Percentiles rank a stretch among this genome's conserved stretches.
phyloP scores from a whole-genome alignment of 1,140 invertebrate genomes.

The Caenorhabditis inopinata region DNA sequence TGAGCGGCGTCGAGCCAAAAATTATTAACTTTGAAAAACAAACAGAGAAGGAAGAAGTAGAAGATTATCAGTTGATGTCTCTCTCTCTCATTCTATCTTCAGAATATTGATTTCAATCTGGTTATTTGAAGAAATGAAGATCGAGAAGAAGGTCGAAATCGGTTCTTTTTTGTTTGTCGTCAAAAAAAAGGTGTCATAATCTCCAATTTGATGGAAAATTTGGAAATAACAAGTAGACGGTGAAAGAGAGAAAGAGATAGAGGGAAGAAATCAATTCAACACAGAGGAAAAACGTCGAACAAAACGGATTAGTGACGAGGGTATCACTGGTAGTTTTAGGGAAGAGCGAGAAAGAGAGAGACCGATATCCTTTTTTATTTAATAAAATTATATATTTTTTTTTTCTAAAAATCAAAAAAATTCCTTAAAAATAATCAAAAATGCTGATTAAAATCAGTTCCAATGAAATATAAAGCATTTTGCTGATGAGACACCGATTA shows the following conservation, averaged over 20 bases:
- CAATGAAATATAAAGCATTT: no score
- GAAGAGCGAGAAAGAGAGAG: not conserved
- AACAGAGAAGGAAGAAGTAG: not conserved
- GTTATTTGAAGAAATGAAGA: not conserved
- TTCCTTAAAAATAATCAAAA: no score
- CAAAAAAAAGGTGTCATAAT: not conserved
- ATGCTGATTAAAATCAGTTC: not conserved
- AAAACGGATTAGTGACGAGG: constrained; percentile 27
- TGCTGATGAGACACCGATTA: no score
- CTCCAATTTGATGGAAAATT: constrained; percentile 11
- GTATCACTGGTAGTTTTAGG: not conserved
- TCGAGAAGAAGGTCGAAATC: not conserved
- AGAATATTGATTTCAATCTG: not conserved
- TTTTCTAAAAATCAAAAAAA: no score
- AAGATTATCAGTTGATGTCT: not conserved
- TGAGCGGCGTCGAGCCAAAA: no score
- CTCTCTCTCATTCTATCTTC: no score
- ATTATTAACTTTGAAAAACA: no score
- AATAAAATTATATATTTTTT: no score
- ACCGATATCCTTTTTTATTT: not conserved
- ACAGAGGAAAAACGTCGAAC: not conserved
- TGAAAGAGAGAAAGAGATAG: not conserved
- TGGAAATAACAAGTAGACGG: not conserved
- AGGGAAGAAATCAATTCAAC: not conserved
- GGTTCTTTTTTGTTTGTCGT: constrained; percentile 1